Conservation (phyloP, 2,113 vertebrate species). For the Bufo gargarizans region DNA sequence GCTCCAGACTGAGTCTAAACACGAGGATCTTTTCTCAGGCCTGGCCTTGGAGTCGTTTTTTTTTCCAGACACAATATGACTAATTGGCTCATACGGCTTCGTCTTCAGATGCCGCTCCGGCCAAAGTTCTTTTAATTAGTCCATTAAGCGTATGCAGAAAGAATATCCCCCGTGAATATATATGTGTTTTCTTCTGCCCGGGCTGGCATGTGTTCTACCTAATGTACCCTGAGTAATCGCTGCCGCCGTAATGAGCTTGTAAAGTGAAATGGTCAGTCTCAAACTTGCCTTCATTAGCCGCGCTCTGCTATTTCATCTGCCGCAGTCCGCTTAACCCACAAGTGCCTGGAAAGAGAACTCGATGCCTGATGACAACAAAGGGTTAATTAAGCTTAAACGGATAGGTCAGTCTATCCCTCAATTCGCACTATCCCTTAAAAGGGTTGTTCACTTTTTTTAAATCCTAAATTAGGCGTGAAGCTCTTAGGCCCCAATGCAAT, state of each 20-base stretch:
- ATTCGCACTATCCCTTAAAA: too few relatives aligned
- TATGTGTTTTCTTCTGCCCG: slow-evolving; percentile 30
- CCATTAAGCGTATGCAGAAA: slow-evolving; percentile 49
- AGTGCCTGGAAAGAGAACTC: neutral
- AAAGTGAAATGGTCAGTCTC: slow-evolving; percentile 49
- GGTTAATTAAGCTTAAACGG: neutral
- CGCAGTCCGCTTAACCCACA: slow-evolving; percentile 12
- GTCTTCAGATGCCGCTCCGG: slow-evolving; percentile 42
- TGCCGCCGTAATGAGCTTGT: slow-evolving; percentile 53
- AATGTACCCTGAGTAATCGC: slow-evolving; percentile 52
- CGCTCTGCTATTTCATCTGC: slow-evolving; percentile 8
- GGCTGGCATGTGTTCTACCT: slow-evolving; percentile 43
- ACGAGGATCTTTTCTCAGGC: slow-evolving; percentile 13
- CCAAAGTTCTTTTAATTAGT: slow-evolving; percentile 56
- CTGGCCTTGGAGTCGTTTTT: slow-evolving; percentile 26
- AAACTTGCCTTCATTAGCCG: slow-evolving; percentile 45
- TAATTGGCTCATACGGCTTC: slow-evolving; percentile 50
- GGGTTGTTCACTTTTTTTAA: too few relatives aligned
- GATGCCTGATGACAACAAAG: neutral
- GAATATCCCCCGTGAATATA: slow-evolving; percentile 38
- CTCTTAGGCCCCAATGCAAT: too few relatives aligned
- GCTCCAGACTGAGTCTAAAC: slow-evolving; percentile 53
- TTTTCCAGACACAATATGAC: slow-evolving; percentile 55
- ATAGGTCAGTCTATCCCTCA: too few relatives aligned
- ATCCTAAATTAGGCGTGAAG: too few relatives aligned